These are phyloP conservation scores for Salminus brasiliensis DNA, from an alignment of 2,113 vertebrate genomes.

Conservation along the genomic window DNA sequence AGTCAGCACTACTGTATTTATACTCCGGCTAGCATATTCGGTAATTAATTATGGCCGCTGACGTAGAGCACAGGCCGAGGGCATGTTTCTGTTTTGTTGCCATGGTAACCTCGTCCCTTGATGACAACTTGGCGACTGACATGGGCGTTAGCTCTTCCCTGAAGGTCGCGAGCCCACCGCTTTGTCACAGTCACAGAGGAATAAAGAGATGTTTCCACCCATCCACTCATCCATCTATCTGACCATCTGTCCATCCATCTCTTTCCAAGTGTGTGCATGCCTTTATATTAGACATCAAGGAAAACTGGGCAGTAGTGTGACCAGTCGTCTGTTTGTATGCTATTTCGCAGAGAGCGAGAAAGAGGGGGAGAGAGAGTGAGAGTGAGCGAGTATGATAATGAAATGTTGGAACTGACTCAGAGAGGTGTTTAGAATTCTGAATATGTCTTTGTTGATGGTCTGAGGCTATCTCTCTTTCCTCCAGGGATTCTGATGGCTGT, in stretches of 20 bases:
- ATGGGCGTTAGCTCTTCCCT: constrained; percentile 30
- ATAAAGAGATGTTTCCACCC: constrained; percentile 40
- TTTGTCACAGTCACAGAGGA: constrained; percentile 42
- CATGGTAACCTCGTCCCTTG: constrained; percentile 33
- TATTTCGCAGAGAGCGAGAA: neutral
- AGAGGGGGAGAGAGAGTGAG: too few species aligned
- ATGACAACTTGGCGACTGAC: constrained; percentile 33
- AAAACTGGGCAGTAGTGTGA: neutral
- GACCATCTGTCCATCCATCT: constrained; percentile 18
- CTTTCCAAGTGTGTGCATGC: neutral
- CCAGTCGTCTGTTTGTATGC: neutral
- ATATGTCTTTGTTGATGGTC: too few species aligned
- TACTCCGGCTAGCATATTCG: constrained; percentile 26
- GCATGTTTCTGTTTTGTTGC: constrained; percentile 34
- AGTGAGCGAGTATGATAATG: too few species aligned
- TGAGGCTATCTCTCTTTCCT: too few species aligned
- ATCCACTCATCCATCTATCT: constrained; percentile 28
- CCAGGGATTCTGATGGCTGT: too few species aligned
- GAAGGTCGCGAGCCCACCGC: constrained; percentile 40
- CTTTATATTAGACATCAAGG: neutral
- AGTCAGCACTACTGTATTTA: constrained; percentile 34
- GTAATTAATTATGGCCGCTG: constrained; percentile 50
- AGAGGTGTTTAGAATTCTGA: too few species aligned
- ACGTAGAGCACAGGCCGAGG: constrained; percentile 13
- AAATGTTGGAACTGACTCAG: too few species aligned